Evolutionary conservation across 2,113 vertebrate genomes (phyloP), one percentile per base, ranked within the genome.

Genomic region (Oncorhynchus gorbuscha): DNA sequence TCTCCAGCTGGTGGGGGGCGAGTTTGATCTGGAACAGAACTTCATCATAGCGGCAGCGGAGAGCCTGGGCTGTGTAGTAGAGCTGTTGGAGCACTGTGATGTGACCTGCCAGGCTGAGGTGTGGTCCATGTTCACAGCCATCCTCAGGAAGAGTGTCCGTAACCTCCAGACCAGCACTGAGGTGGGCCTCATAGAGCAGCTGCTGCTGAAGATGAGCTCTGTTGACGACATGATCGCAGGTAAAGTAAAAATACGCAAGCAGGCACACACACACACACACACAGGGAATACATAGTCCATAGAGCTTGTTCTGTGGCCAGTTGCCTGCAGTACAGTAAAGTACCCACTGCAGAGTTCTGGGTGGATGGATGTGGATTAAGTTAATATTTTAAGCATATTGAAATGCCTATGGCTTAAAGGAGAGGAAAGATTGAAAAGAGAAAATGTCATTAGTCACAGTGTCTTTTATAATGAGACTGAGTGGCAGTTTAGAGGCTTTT

Each of bases 181-280:
- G 93, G 97, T 99, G 81, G 98, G 98, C 82, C 96, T 99, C 75
- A 99, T 99, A 92, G 97, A 99, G 81, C 97, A 98, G 93, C 97
- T 98, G 75, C 91, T 99, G 84, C 92, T 96, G 90, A 97, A 97
- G 93, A 99, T 99, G 97, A 96, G 95, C 92, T 90, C 94, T 1
- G 97, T 99, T 86, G 97, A 99, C 72, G 98, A 99, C 94, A 99
- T 99, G 98, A 99, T 99, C 61, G 98, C 98, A 96, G 98, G 98
- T 99, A 94, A 98, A 45, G 84, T 97, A 98, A 45, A 9, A 9
- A 45, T 76, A 95, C 95, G 4, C 97, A 97, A 55, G 13, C 16
- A 55, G 1, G 16, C 5, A 55, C 14, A 55, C 14, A 4, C 39
- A 45, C 2, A 1, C 35, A 39, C 6, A 8, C 35, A 39, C 35